Evolutionary conservation across 2,888 invertebrate species (phyloP).

Genomic region (Papilio protenor): DNA sequence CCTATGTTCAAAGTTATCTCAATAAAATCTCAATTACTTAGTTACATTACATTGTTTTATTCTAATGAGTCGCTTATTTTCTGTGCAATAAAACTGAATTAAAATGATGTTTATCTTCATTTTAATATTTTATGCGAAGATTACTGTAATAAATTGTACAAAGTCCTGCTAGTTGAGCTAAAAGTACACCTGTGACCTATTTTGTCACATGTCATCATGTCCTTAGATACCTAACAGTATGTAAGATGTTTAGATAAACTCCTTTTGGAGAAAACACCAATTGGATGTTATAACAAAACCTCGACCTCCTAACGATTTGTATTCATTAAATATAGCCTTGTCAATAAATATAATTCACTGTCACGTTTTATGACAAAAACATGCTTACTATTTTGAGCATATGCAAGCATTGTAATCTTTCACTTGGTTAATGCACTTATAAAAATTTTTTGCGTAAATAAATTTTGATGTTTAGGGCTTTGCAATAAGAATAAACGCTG

Average conservation of each 20-base stretch:
- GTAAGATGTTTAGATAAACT: neutral
- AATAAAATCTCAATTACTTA: neutral
- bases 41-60: slow-evolving; percentile 5
- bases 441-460: neutral
- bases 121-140: neutral
- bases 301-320: slow-evolving; percentile 23
- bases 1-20: neutral
- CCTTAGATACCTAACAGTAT: neutral
- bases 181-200: neutral
- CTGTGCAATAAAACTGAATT: neutral
- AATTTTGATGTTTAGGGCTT: neutral
- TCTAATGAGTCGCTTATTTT: neutral
- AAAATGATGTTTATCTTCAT: slow-evolving; percentile 8
- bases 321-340: slow-evolving; percentile 22
- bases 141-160: neutral
- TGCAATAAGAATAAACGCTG: neutral
- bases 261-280: slow-evolving; percentile 17
- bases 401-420: neutral
- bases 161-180: neutral
- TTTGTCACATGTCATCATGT: neutral
- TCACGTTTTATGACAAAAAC: slow-evolving; percentile 21
- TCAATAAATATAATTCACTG: neutral
- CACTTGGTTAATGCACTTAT: neutral
- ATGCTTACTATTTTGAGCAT: neutral
- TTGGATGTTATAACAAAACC: slow-evolving; percentile 22